Evolutionary conservation across 2,797 vertebrate genomes (phyloP).

Genomic region (Sparidentex hasta): DNA sequence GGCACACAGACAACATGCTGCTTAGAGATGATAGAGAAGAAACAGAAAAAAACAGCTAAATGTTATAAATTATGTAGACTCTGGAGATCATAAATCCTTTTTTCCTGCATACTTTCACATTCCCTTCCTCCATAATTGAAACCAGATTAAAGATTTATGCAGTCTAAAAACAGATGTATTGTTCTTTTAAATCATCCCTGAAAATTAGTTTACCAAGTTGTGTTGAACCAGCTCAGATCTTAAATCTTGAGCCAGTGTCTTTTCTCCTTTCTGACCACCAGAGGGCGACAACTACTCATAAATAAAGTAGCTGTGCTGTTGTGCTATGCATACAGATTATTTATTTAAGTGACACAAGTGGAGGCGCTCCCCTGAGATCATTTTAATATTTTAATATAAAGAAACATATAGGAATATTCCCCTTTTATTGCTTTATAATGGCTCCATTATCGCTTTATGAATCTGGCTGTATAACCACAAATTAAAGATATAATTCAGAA

Average conservation of each 20-base stretch:
- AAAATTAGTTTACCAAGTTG: not conserved
- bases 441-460: not conserved
- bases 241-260: not conserved
- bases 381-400: not conserved
- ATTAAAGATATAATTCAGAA: not conserved
- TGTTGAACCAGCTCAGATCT: not conserved
- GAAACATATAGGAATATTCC: not conserved
- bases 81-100: not conserved
- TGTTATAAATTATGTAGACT: not conserved
- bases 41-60: not conserved
- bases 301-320: not conserved
- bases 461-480: not conserved
- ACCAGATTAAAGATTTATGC: not conserved
- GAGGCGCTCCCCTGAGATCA: not conserved
- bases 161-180: not conserved
- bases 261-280: conserved; percentile 49
- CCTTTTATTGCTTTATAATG: not conserved
- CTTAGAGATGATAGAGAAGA: not conserved
- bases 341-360: not conserved
- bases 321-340: not conserved
- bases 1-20: not conserved
- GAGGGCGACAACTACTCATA: conserved; percentile 45
- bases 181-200: not conserved
- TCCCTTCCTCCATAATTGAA: not conserved
- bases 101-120: not conserved